These are phyloP conservation scores for Clarias gariepinus DNA, from an alignment of 2,113 vertebrate species.

Conservation along the genomic window DNA sequence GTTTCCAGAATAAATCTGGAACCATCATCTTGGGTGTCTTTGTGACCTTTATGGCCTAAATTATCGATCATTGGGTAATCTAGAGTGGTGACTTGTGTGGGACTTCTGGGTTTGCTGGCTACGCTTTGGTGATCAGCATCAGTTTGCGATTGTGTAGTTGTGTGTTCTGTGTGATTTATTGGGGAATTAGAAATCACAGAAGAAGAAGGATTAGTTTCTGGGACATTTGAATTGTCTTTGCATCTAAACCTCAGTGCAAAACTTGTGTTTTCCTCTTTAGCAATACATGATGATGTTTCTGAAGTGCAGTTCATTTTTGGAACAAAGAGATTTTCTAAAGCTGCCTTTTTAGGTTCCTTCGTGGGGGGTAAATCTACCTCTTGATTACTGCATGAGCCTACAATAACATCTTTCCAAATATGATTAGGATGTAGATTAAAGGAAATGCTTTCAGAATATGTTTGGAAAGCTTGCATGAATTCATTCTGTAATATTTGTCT, in stretches of 20 bases:
- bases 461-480: slow-evolving; percentile 3
- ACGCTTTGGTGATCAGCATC: slow-evolving; percentile 17
- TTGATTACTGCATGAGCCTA: slow-evolving; percentile 34
- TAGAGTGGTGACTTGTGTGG: slow-evolving; percentile 10
- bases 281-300: neutral
- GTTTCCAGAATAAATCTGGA: neutral
- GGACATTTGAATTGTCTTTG: slow-evolving; percentile 25
- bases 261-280: slow-evolving; percentile 22
- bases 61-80: neutral
- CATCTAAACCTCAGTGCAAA: neutral
- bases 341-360: slow-evolving; percentile 4
- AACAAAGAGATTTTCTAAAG: neutral
- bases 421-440: slow-evolving; percentile 12
- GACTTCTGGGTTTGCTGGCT: neutral
- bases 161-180: neutral
- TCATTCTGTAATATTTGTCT: neutral
- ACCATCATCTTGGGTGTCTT: neutral
- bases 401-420: slow-evolving; percentile 8
- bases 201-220: slow-evolving; percentile 6
- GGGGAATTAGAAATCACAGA: neutral
- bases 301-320: neutral
- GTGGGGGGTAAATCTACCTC: neutral
- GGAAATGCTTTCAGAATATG: neutral
- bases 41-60: neutral
- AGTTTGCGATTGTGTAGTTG: slow-evolving; percentile 9